Conservation (phyloP, 2,797 vertebrate species). For the Labroides dimidiatus region DNA sequence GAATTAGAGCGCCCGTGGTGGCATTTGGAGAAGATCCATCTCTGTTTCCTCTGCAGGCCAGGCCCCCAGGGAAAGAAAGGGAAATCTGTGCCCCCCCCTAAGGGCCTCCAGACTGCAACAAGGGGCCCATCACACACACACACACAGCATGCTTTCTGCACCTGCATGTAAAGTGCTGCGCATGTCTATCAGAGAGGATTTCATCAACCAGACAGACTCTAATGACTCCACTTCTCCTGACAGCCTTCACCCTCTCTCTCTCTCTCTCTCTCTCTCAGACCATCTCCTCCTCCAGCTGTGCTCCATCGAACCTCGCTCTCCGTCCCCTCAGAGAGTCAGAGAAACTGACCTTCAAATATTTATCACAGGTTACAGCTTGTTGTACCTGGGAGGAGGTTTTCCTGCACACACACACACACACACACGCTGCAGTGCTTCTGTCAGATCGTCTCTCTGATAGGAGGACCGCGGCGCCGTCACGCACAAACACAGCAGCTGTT, state of each 20-base stretch:
- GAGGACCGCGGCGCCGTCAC: constrained; percentile 60
- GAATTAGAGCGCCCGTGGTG: constrained; percentile 65
- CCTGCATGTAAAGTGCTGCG: constrained; percentile 25
- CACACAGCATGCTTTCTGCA: constrained; percentile 2
- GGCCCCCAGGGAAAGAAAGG: constrained; percentile 36
- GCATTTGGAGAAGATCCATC: constrained; percentile 78
- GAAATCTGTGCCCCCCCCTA: constrained; percentile 55
- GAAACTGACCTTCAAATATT: constrained; percentile 43
- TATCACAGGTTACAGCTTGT: constrained; percentile 20
- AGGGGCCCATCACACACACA: constrained; percentile 43
- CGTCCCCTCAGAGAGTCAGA: too few relatives aligned
- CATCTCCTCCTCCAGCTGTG: constrained; percentile 9
- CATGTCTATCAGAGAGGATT: too few relatives aligned
- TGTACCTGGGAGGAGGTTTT: constrained; percentile 12
- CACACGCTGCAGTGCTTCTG: background rate
- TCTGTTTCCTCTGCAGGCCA: constrained; percentile 60
- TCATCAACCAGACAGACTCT: too few relatives aligned
- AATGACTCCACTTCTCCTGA: too few relatives aligned
- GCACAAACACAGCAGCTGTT: constrained; percentile 67
- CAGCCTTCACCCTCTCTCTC: background rate
- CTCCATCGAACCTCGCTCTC: too few relatives aligned
- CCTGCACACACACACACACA: background rate
- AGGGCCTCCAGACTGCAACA: background rate
- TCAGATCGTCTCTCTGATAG: constrained; percentile 71
- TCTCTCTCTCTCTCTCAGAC: constrained; percentile 41